Percentiles rank a stretch among this genome's conserved stretches.
These are phyloP conservation scores for Nephrotoma flavescens DNA, from an alignment of 2,888 invertebrate genomes.

Conservation along the genomic window DNA sequence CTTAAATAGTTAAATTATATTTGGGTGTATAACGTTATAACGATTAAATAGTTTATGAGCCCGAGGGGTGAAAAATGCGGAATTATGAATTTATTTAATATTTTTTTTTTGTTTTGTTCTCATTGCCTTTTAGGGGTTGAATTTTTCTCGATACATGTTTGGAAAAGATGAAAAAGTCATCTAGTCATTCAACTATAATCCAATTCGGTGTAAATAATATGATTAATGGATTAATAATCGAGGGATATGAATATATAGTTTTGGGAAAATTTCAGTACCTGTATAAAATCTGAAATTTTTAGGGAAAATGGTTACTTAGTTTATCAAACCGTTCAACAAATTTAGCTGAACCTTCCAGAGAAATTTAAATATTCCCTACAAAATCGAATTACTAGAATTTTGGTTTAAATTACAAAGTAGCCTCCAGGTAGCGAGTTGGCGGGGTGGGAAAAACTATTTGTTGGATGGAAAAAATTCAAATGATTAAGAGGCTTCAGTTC, in stretches of 20 bases:
- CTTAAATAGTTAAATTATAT: not conserved
- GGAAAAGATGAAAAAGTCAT: slow-evolving; percentile 13
- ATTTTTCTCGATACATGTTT: not conserved
- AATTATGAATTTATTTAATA: not conserved
- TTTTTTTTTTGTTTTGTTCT: not conserved
- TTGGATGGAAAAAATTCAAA: too few species aligned
- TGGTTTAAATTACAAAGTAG: too few species aligned
- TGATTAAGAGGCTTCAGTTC: too few species aligned
- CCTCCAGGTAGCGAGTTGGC: too few species aligned
- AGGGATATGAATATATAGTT: not conserved
- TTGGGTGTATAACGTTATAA: not conserved
- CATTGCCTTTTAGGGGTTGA: not conserved
- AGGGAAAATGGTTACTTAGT: too few species aligned
- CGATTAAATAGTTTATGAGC: not conserved
- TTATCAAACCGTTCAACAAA: too few species aligned
- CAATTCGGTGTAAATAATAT: slow-evolving; percentile 34
- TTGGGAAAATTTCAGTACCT: not conserved
- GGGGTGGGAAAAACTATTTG: too few species aligned
- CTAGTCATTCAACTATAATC: slow-evolving; percentile 30
- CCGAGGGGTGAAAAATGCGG: not conserved
- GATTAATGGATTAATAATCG: slow-evolving; percentile 19
- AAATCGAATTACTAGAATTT: too few species aligned
- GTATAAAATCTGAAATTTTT: too few species aligned
- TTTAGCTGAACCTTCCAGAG: too few species aligned
- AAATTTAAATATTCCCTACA: too few species aligned